A percentile compares a stretch with the other conserved stretches of the same genome.
These are phyloP conservation scores for Thalassophryne amazonica DNA, from an alignment of 2,797 vertebrate species.

Conservation along the genomic window DNA sequence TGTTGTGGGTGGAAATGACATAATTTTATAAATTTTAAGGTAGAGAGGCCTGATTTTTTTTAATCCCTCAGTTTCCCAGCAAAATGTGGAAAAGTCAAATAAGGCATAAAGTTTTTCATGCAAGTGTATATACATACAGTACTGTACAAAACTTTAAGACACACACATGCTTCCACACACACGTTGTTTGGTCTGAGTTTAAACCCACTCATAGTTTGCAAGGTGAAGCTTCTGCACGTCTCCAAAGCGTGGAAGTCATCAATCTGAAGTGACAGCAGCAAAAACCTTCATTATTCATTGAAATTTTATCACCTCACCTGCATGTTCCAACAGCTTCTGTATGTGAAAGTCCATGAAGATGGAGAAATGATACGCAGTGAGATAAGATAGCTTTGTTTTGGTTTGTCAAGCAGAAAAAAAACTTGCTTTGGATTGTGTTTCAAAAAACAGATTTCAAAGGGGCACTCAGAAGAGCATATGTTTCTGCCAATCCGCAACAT, in stretches of 20 bases:
- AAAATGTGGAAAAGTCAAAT: no score
- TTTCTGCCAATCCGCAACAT: no score
- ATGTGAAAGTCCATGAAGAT: neutral
- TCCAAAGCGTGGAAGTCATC: slow-evolving; percentile 16
- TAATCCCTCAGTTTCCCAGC: no score
- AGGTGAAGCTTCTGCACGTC: slow-evolving; percentile 4
- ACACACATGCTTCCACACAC: neutral
- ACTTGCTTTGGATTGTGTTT: no score
- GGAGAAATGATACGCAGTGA: neutral
- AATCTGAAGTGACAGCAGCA: slow-evolving; percentile 9
- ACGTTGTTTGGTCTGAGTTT: neutral
- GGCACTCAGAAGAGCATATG: no score
- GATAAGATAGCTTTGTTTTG: no score
- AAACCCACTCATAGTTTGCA: neutral
- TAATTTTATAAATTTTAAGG: no score
- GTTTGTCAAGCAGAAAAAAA: no score
- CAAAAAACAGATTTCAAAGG: no score
- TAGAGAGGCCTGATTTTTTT: no score
- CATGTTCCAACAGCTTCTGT: slow-evolving; percentile 38
- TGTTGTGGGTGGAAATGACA: no score
- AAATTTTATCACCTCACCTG: slow-evolving; percentile 48
- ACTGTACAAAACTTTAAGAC: neutral
- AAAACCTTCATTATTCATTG: slow-evolving; percentile 7
- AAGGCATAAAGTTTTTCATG: no score
- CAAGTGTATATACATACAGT: neutral